Evolutionary conservation across 2,797 vertebrate genomes (phyloP).

Genomic region (Geotria australis): DNA sequence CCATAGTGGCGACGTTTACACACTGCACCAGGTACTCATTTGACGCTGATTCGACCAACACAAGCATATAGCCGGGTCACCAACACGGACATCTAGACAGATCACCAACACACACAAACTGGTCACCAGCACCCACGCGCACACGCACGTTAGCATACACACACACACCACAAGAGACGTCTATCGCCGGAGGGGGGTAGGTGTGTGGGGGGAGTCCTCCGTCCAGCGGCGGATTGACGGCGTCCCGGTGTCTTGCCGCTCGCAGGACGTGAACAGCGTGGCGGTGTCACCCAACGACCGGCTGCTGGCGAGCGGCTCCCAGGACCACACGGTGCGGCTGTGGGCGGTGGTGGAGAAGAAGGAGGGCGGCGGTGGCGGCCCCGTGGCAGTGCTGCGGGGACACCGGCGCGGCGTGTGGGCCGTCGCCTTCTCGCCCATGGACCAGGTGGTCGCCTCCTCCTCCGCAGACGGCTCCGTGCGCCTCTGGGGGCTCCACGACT

Average conservation of each 20-base stretch:
- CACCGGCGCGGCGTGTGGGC: constrained; percentile 69
- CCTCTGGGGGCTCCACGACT: constrained; percentile 64
- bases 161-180: no score
- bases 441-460: constrained; percentile 57
- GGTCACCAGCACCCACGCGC: no score
- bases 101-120: no score
- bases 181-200: no score
- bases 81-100: no score
- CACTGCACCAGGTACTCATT: no score
- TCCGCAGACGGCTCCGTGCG: constrained; percentile 60
- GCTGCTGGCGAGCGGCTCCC: constrained; percentile 60
- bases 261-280: constrained; percentile 67
- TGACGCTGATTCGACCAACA: no score
- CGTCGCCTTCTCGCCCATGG: constrained; percentile 63
- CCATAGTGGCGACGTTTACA: no score
- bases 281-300: constrained; percentile 68
- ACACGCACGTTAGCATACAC: no score
- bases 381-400: constrained; percentile 47
- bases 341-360: constrained; percentile 21
- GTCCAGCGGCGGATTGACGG: no score
- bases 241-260: background rate
- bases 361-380: constrained; percentile 6
- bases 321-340: constrained; percentile 67
- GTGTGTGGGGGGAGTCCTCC: no score
- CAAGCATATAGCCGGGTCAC: no score